Percentiles rank a stretch among this genome's conserved stretches.
Evolutionary conservation across 2,113 vertebrate species (phyloP).

Genomic region (Macrotis lagotis): DNA sequence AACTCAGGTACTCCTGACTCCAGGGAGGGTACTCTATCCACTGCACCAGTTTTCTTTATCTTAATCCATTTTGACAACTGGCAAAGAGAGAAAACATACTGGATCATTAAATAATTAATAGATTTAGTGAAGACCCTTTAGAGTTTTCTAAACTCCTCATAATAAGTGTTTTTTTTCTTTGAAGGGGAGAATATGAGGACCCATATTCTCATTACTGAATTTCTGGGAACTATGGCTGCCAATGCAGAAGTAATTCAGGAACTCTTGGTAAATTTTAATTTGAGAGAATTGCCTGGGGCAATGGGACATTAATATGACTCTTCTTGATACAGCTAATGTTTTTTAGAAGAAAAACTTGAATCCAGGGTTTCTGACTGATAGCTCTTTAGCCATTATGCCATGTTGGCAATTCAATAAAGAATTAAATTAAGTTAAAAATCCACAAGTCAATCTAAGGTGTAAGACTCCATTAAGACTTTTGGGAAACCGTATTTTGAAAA

Average conservation of each 20-base stretch:
- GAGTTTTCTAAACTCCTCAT: constrained; percentile 38
- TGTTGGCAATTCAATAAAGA: not conserved
- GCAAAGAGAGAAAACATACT: constrained; percentile 1
- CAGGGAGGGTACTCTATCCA: too few species aligned
- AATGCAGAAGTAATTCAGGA: not conserved
- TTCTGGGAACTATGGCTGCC: not conserved
- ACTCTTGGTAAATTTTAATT: not conserved
- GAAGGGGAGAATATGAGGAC: not conserved
- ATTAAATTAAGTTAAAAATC: not conserved
- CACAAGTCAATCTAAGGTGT: not conserved
- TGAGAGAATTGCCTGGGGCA: not conserved
- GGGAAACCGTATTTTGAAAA: not conserved
- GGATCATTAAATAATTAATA: constrained; percentile 26
- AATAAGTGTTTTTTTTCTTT: not conserved
- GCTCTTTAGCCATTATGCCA: not conserved
- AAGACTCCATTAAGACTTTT: not conserved
- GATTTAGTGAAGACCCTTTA: constrained; percentile 15
- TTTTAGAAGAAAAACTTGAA: not conserved
- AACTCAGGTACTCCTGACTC: too few species aligned
- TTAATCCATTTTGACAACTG: constrained; percentile 17
- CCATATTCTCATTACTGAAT: not conserved
- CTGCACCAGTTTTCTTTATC: constrained; percentile 6
- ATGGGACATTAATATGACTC: not conserved
- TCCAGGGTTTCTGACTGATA: not conserved
- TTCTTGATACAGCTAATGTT: not conserved